Conservation (phyloP, 1,140 invertebrate genomes). For the Ridgeia piscesae region DNA sequence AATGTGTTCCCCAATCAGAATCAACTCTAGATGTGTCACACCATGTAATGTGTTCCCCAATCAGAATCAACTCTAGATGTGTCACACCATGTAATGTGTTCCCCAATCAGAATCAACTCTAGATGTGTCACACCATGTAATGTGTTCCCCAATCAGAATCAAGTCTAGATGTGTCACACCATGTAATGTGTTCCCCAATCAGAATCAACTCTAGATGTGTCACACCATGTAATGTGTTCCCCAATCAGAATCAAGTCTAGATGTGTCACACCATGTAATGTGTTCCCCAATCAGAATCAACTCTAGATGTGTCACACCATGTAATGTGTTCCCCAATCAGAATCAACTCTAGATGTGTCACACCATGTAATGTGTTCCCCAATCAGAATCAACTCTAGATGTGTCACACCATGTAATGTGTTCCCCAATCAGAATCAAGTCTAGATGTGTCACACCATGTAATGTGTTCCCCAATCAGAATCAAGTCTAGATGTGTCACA, state of each 20-base stretch:
- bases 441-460: background rate
- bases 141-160: background rate
- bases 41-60: background rate
- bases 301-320: too few relatives aligned
- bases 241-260: background rate
- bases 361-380: background rate
- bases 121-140: background rate
- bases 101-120: background rate
- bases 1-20: background rate
- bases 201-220: background rate
- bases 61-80: background rate
- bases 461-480: background rate
- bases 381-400: background rate
- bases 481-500: too few relatives aligned
- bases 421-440: background rate
- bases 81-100: background rate
- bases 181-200: background rate
- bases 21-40: too few relatives aligned
- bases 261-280: background rate
- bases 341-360: too few relatives aligned
- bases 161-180: too few relatives aligned
- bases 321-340: background rate
- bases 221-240: background rate
- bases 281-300: background rate
- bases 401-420: background rate